These are phyloP conservation scores for Drosophila kikkawai DNA, from an alignment of 1,140 invertebrate genomes.

Conservation along the genomic window DNA sequence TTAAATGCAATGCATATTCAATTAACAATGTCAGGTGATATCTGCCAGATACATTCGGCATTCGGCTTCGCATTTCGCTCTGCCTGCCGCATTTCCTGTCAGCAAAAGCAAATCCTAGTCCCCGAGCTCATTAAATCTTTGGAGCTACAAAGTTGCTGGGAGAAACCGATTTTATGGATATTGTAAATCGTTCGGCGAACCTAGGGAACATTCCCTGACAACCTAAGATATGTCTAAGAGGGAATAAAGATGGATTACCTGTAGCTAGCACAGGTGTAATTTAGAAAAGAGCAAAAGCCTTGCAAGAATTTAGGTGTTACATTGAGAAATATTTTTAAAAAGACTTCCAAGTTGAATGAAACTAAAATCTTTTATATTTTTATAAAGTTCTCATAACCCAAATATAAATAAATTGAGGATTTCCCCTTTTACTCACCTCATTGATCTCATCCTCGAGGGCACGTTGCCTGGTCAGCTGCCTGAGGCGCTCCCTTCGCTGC, in stretches of 20 bases:
- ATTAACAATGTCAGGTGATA: constrained; percentile 77
- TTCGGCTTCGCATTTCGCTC: constrained; percentile 57
- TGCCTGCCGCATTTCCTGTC: constrained; percentile 73
- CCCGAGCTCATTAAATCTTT: constrained; percentile 46
- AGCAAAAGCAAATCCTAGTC: constrained; percentile 20
- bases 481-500: constrained; percentile 86
- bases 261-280: background rate
- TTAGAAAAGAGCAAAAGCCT: background rate
- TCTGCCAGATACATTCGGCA: constrained; percentile 65
- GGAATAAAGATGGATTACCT: background rate
- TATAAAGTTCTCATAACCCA: background rate
- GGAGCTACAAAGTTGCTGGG: constrained; percentile 48
- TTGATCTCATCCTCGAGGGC: constrained; percentile 87
- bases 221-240: background rate
- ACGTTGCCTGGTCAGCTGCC: constrained; percentile 86
- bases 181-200: constrained; percentile 51
- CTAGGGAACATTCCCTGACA: background rate
- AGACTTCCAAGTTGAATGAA: background rate
- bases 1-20: constrained; percentile 82
- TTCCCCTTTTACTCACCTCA: constrained; percentile 85
- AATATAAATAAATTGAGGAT: background rate
- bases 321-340: background rate
- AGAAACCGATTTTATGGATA: constrained; percentile 51
- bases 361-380: no score
- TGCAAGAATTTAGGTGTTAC: background rate